These are phyloP conservation scores for Caprella mutica DNA, from an alignment of 2,888 invertebrate species.

Conservation along the genomic window DNA sequence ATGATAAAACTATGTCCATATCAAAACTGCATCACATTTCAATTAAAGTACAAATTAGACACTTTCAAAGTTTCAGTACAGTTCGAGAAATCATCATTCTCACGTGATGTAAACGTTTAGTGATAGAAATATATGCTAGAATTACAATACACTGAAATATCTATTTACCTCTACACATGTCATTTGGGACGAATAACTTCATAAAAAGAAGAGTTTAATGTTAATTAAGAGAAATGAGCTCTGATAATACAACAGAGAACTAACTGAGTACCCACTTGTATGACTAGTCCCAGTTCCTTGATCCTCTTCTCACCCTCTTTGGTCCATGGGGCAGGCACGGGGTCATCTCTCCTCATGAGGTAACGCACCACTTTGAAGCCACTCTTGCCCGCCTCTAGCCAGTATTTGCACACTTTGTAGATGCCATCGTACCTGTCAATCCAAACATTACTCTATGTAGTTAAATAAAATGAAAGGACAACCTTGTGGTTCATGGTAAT, in stretches of 20 bases:
- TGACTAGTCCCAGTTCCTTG: conserved; percentile 42
- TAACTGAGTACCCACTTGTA: conserved; percentile 36
- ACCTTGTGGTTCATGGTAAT: not conserved
- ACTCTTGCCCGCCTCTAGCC: conserved; percentile 61
- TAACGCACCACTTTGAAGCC: conserved; percentile 72
- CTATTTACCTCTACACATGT: conserved; percentile 1
- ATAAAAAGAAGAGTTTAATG: not conserved
- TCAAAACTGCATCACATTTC: too few relatives aligned
- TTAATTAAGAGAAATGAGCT: too few relatives aligned
- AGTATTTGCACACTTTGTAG: conserved; percentile 75
- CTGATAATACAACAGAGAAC: too few relatives aligned
- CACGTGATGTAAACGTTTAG: not conserved
- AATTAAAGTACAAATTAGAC: too few relatives aligned
- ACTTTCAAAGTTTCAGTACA: too few relatives aligned
- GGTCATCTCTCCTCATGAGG: conserved; percentile 62
- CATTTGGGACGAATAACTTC: not conserved
- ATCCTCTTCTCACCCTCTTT: conserved; percentile 50
- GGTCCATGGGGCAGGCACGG: conserved; percentile 67
- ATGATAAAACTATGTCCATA: too few relatives aligned
- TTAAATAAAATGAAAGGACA: not conserved
- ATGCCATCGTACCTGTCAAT: conserved; percentile 62
- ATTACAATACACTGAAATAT: not conserved
- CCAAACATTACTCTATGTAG: not conserved
- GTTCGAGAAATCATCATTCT: too few relatives aligned
- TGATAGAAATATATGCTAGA: not conserved